Evolutionary conservation across 2,113 vertebrate genomes (phyloP).

Genomic region (Agelaius phoeniceus): DNA sequence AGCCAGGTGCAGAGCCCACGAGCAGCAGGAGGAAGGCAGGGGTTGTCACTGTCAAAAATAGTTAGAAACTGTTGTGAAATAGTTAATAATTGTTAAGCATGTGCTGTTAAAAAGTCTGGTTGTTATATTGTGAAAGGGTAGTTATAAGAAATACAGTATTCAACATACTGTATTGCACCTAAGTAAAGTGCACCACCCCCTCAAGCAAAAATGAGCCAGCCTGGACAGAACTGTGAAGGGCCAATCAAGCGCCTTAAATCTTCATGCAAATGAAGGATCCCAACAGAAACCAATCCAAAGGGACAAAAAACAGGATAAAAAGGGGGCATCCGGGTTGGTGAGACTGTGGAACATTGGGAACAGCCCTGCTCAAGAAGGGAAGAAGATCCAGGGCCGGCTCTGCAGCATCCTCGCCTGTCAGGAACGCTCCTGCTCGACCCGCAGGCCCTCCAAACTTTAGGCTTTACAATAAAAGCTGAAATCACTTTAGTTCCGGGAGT

Average conservation of each 20-base stretch:
- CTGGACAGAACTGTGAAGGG: background rate
- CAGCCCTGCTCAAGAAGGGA: background rate
- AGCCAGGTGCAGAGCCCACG: background rate
- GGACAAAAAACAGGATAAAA: background rate
- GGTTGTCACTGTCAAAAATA: background rate
- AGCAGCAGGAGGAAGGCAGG: background rate
- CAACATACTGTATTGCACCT: background rate
- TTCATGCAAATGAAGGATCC: background rate
- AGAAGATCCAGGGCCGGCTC: background rate
- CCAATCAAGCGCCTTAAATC: background rate
- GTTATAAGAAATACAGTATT: background rate
- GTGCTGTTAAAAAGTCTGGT: background rate
- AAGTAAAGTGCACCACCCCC: background rate
- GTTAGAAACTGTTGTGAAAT: background rate
- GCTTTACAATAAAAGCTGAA: background rate
- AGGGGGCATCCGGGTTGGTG: accelerated
- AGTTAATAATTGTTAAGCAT: background rate
- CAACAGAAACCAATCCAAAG: background rate
- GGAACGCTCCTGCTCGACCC: background rate
- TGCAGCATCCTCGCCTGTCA: accelerated
- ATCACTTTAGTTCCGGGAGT: background rate
- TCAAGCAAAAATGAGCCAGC: background rate
- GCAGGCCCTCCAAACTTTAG: background rate
- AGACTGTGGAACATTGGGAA: background rate
- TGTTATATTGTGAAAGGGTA: background rate